Evolutionary conservation across 2,113 vertebrate genomes (phyloP), one percentile per base, ranked within the genome.

Genomic region (Chionomys nivalis): DNA sequence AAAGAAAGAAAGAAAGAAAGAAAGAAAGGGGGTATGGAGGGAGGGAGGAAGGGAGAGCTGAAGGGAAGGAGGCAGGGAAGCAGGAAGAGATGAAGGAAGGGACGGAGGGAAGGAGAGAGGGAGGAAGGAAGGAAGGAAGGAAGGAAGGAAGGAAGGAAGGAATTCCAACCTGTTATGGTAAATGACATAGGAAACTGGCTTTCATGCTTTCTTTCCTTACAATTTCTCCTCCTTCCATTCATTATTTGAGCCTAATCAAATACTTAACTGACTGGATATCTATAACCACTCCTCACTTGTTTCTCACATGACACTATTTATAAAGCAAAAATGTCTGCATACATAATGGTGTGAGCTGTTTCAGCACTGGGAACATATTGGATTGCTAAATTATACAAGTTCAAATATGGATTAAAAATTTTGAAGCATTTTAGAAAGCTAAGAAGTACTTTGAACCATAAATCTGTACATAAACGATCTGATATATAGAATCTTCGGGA

Each of bases 221-320:
- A n/a, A n/a, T n/a, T n/a, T n/a, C n/a, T n/a, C 1, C 44, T 78
- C 83, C 61, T 90, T 91, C 78, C 12, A 52, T 44, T 82, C 75
- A 61, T 72, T 70, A 66, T 87, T 83, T 85, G 26, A 94, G 42
- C 26, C 31, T 90, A 92, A 85, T 55, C 68, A 94, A 75, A 49
- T 85, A 79, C 13, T 78, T 77, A 21, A 68, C 19, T 68, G 33
- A 92, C 19, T 78, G n/a, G 87, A 49, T n/a, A 88, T 28, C 28
- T 65, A 1, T 44, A 77, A 49, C 5, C 12, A 0, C 3, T 21
- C 42, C 12, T 16, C 31, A 4, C 33, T 75, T 70, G 49, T n/a
- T 39, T 85, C 52, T 77, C 23, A 82, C 2, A 36, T 52, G 68
- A n/a, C 44, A 49, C 9, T 58, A 49, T 83, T 86, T 85, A 90